Percentiles rank a stretch among this genome's conserved stretches.
Evolutionary conservation across 2,113 vertebrate genomes (phyloP).

Genomic region (Zosterops lateralis): DNA sequence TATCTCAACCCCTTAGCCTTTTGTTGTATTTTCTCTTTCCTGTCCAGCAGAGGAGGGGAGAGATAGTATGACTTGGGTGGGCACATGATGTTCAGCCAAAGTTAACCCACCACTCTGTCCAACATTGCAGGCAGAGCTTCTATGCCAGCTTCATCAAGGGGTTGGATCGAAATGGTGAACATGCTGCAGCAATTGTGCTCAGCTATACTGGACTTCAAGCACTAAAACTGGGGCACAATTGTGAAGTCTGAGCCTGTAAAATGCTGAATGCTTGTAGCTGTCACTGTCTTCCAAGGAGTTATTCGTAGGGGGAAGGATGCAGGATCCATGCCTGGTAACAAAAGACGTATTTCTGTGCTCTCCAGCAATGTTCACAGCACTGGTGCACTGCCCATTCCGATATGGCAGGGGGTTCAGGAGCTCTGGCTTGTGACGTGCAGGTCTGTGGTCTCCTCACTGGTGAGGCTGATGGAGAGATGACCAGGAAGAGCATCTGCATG

Average conservation of each 20-base stretch:
- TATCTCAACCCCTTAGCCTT: background rate
- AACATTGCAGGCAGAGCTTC: background rate
- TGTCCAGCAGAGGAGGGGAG: background rate
- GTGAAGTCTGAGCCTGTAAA: background rate
- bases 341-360: background rate
- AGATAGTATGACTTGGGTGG: background rate
- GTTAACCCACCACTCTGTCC: background rate
- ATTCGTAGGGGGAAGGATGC: background rate
- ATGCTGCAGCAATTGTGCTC: background rate
- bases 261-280: background rate
- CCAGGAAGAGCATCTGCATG: background rate
- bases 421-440: background rate
- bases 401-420: background rate
- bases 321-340: background rate
- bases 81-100: background rate
- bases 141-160: background rate
- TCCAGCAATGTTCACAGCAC: too few relatives aligned
- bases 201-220: fast-evolving
- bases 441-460: background rate
- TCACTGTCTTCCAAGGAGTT: background rate
- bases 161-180: fast-evolving
- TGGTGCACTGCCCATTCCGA: background rate
- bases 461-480: background rate
- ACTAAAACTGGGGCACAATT: background rate
- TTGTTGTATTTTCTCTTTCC: background rate